Evolutionary conservation across 2,888 invertebrate species (phyloP).

Genomic region (Molorchus minor): DNA sequence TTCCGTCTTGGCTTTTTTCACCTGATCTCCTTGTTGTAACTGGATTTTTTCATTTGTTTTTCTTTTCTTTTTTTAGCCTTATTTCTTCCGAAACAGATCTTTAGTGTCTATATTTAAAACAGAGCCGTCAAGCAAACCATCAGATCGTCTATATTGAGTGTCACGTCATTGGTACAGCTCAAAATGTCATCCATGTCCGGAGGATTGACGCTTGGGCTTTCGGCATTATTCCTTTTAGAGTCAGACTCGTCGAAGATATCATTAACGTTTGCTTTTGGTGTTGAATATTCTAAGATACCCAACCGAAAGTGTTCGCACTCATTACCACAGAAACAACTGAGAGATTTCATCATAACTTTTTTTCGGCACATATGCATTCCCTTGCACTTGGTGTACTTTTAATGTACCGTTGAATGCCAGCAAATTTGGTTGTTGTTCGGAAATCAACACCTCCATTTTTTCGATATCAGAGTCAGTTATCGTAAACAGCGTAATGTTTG

Average conservation of each 20-base stretch:
- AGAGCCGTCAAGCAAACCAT: not conserved
- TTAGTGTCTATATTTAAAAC: not conserved
- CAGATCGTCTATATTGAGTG: not conserved
- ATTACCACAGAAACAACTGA: constrained; percentile 25
- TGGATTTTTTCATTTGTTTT: not conserved
- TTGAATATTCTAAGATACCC: too few species aligned
- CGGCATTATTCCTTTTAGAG: too few species aligned
- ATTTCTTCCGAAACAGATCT: not conserved
- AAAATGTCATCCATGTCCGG: not conserved
- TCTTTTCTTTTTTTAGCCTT: not conserved
- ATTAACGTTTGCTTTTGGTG: not conserved
- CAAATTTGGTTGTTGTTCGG: constrained; percentile 14
- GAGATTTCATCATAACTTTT: constrained; percentile 20
- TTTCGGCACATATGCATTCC: constrained; percentile 15
- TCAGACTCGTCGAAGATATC: not conserved
- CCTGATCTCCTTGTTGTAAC: not conserved
- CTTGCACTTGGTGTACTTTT: constrained; percentile 28
- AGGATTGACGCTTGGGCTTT: not conserved
- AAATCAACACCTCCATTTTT: constrained; percentile 14
- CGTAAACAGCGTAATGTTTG: constrained; percentile 32
- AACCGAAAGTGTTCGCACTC: not conserved
- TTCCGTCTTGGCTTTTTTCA: not conserved
- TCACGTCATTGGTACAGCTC: not conserved
- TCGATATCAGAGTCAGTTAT: constrained; percentile 43
- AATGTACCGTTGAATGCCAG: constrained; percentile 24